These are phyloP conservation scores for Eumacrocentrus americanus DNA, from an alignment of 2,888 invertebrate species.

Conservation along the genomic window DNA sequence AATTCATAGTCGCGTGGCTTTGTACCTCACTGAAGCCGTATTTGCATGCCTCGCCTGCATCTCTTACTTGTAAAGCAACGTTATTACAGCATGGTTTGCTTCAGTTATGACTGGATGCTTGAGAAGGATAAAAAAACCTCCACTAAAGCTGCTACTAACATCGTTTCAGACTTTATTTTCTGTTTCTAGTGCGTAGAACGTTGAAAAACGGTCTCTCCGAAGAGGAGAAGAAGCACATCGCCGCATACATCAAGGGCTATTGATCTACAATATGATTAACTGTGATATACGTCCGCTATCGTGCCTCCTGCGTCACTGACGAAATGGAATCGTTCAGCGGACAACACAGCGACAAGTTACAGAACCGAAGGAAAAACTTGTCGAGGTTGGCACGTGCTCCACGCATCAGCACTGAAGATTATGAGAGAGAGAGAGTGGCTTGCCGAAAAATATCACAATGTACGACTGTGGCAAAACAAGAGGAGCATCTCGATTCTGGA, in stretches of 20 bases:
- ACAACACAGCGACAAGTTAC: background rate
- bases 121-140: too few relatives aligned
- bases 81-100: background rate
- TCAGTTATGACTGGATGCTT: background rate
- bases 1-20: background rate
- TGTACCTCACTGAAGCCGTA: background rate
- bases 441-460: background rate
- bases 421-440: background rate
- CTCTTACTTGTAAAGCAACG: background rate
- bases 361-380: too few relatives aligned
- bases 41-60: background rate
- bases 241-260: slow-evolving; percentile 76
- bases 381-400: too few relatives aligned
- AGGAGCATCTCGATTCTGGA: background rate
- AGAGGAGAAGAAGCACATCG: slow-evolving; percentile 80
- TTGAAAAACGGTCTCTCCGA: slow-evolving; percentile 81
- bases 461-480: background rate
- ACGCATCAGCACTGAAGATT: background rate
- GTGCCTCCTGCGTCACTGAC: slow-evolving; percentile 10
- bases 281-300: slow-evolving; percentile 36
- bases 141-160: too few relatives aligned
- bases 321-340: background rate
- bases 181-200: slow-evolving; percentile 77
- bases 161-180: background rate
- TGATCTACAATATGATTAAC: slow-evolving; percentile 55